Evolutionary conservation across 1,140 invertebrate genomes (phyloP).

Genomic region (Drosophila orena): DNA sequence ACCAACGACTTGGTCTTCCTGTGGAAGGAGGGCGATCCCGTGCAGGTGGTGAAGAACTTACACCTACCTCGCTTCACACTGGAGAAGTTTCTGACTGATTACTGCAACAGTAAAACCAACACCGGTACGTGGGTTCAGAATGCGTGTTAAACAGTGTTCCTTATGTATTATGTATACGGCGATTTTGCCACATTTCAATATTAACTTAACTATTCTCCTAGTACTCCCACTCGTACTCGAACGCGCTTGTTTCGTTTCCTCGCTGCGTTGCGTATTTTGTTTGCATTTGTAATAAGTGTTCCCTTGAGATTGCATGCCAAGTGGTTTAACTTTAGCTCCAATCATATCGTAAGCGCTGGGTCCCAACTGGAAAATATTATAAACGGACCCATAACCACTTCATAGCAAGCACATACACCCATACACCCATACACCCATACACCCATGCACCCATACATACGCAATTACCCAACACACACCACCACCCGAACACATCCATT

Average conservation of each 20-base stretch:
- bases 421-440: constrained; percentile 1
- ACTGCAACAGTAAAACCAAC: constrained; percentile 98
- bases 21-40: constrained; percentile 97
- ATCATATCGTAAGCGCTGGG: constrained; percentile 39
- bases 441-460: too few relatives aligned
- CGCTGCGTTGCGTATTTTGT: constrained; percentile 37
- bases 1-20: constrained; percentile 96
- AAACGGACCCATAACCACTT: constrained; percentile 71
- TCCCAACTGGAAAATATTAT: constrained; percentile 57
- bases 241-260: constrained; percentile 27
- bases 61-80: constrained; percentile 96
- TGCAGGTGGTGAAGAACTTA: constrained; percentile 97
- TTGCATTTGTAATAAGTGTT: constrained; percentile 44
- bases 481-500: background rate
- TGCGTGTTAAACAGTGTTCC: constrained; percentile 46
- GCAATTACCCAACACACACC: constrained; percentile 26
- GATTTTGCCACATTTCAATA: background rate
- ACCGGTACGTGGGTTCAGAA: constrained; percentile 89
- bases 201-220: constrained; percentile 25
- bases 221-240: constrained; percentile 7
- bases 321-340: constrained; percentile 39
- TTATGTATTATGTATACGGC: constrained; percentile 22
- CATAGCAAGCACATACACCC: constrained; percentile 45
- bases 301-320: constrained; percentile 44
- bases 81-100: constrained; percentile 95